Evolutionary conservation across 2,888 invertebrate species (phyloP).

Genomic region (Leuctra nigra): DNA sequence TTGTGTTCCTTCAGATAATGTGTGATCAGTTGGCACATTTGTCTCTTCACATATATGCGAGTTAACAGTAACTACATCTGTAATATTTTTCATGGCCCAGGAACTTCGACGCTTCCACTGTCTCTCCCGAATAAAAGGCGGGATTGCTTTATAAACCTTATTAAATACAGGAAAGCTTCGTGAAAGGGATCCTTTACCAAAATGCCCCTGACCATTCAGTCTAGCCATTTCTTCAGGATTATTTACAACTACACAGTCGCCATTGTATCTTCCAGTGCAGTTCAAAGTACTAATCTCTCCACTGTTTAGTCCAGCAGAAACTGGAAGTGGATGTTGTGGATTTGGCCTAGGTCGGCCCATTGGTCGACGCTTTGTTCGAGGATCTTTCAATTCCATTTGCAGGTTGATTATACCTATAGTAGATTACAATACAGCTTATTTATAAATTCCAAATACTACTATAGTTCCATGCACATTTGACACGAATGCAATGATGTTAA

Average conservation of each 20-base stretch:
- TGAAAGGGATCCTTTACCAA: slow-evolving; percentile 66
- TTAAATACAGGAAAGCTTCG: slow-evolving; percentile 47
- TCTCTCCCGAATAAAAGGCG: slow-evolving; percentile 50
- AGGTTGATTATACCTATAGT: no score
- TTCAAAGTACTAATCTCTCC: slow-evolving; percentile 45
- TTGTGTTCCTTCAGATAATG: neutral
- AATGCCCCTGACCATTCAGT: slow-evolving; percentile 59
- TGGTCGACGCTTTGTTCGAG: slow-evolving; percentile 20
- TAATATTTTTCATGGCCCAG: slow-evolving; percentile 39
- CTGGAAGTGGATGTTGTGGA: slow-evolving; percentile 17
- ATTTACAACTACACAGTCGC: slow-evolving; percentile 57
- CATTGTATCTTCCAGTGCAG: slow-evolving; percentile 59
- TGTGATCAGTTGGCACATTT: neutral
- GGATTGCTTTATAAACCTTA: slow-evolving; percentile 39
- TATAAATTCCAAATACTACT: neutral
- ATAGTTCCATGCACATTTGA: no score
- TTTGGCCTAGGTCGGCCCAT: neutral
- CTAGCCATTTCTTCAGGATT: slow-evolving; percentile 52
- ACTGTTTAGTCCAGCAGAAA: slow-evolving; percentile 12
- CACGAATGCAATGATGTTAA: no score
- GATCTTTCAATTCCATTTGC: slow-evolving; percentile 22
- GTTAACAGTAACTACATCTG: neutral
- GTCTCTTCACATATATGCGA: neutral
- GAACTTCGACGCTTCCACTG: slow-evolving; percentile 53
- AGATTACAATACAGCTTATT: neutral